Base-by-base conservation (phyloP, 2,797 vertebrate genomes). In the Percopsis omiscomaycus region DNA sequence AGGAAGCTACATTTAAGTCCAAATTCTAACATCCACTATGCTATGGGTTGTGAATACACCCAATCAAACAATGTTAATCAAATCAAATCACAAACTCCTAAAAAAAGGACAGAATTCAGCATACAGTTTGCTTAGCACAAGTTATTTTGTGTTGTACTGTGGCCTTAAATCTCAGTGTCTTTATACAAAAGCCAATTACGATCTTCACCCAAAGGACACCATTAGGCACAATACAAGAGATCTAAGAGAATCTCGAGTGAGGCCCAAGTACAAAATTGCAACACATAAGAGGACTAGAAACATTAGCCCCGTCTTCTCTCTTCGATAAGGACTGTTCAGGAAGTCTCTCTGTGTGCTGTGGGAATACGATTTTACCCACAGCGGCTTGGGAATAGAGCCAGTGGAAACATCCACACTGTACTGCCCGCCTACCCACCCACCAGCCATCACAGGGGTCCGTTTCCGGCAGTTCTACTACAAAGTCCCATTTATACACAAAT, bases 341-440 rank as follows among this genome's bases (percentile, higher is more conserved):
- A 71, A 58, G 65, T 61, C 30, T 59, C 30, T 59, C 64, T 14
- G 50, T 53, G 61, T 1, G 45, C 66, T 74, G 55, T 42, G 73
- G 68, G 61, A 76, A 62, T 64, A 50, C 64, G 68, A 53, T 16
- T 54, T 77, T 80, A 79, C 79, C 68, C 79, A 74, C 77, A 14
- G 68, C 46, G 68, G 66, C 81, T 59, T 69, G 69, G 62, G 80
- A 74, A 78, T 60, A 59, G 16, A 50, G 64, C 63, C 82, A 85
- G 51, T 46, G 64, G 70, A 83, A 62, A 66, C 57, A 66, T 56
- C 71, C 45, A 71, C 29, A 48, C 66, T 49, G 67, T 67, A 55
- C 49, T 45, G 61, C 12, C 47, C 47, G 11, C 47, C 47, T 10
- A 48, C 51, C 67, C 59, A 60, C 63, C 64, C 50, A 14, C 57